Evolutionary conservation across 1,140 invertebrate species (phyloP), one percentile per base, ranked within the genome.

Genomic region (Carposina sasakii): DNA sequence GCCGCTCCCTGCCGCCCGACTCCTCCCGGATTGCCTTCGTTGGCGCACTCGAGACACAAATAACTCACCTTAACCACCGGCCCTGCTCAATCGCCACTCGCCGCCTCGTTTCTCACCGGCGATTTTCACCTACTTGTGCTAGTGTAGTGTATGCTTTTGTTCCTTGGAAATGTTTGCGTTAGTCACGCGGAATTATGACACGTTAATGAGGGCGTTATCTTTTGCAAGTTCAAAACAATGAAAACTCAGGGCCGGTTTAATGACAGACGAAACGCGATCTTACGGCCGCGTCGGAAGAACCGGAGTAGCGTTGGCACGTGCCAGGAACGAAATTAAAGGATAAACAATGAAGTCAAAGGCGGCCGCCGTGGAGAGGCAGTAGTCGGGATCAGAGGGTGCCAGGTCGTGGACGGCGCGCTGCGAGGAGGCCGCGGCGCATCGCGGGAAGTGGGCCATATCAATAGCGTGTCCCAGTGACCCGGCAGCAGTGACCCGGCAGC

Each of bases 301-400:
- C 73, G 77, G 79, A 83, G 81, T 81, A 83, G 79, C n/a, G 73
- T 70, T 67, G 57, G 53, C 69, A 69, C 67, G 66, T 63, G 65
- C 61, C 67, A 64, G 53, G 71, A 67, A 75, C 65, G 74, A 79
- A 76, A 83, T 83, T 79, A 81, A 83, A 81, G 77, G 77, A 84
- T 81, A 84, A 84, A 84, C 81, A 84, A 81, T 78, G 77, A 75
- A 74, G 63, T 69, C 63, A 59, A 73, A 59, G 59, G 70, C 81
- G 71, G 57, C 65, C 66, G 71, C 70, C 71, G 76, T 78, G 78
- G 77, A 78, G 76, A 69, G 71, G 68, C 68, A 74, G 59, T 71
- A 81, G 77, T 79, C 67, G 63, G 73, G 71, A 63, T 64, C 70
- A 76, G 65, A 62, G 69, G 71, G 75, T 75, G 81, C 75, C 69